Conservation (phyloP, 2,113 vertebrate species). For the Pseudorhombus dupliciocellatus region DNA sequence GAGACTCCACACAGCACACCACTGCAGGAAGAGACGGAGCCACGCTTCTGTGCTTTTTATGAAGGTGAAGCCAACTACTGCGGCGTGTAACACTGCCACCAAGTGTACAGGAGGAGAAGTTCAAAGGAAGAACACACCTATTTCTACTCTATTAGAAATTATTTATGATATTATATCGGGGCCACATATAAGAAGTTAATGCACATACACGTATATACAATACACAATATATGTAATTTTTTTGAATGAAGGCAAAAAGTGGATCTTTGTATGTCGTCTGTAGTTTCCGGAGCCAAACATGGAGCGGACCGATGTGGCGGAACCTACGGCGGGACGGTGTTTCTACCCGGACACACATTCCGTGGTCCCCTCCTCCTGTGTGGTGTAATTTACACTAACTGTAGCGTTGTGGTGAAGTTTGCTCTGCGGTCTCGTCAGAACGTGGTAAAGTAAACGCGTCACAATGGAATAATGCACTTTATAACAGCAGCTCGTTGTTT, state of each 20-base stretch:
- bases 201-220: too few relatives aligned
- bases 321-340: background rate
- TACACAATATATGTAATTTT: too few relatives aligned
- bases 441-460: conserved; percentile 30
- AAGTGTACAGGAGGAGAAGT: background rate
- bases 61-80: background rate
- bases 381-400: background rate
- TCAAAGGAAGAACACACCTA: too few relatives aligned
- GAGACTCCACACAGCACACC: background rate
- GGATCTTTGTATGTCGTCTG: too few relatives aligned
- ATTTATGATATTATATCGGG: too few relatives aligned
- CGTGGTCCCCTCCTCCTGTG: background rate
- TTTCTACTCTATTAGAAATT: too few relatives aligned
- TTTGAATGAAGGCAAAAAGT: too few relatives aligned
- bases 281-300: background rate
- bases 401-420: background rate
- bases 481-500: background rate
- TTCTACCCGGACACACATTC: conserved; percentile 35
- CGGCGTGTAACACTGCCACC: background rate
- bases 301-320: conserved; percentile 23
- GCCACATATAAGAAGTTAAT: too few relatives aligned
- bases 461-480: background rate
- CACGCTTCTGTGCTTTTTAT: background rate
- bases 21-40: background rate
- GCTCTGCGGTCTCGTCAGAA: background rate